These are phyloP conservation scores for Ooceraea biroi DNA, from an alignment of 1,140 invertebrate species.

Conservation along the genomic window DNA sequence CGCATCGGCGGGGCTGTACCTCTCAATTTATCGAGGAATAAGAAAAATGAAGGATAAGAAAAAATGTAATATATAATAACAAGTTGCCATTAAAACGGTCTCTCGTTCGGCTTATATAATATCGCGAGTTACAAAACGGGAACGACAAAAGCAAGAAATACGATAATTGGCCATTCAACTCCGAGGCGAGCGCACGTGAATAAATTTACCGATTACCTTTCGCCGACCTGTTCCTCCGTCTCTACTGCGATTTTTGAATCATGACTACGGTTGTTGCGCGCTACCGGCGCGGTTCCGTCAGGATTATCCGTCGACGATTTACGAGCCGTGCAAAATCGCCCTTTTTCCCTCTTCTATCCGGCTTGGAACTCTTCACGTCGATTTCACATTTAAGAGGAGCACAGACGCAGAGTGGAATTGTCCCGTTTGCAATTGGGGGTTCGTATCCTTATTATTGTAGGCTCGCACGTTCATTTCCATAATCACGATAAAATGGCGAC, in stretches of 20 bases:
- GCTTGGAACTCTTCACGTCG: constrained; percentile 54
- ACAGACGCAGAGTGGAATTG: constrained; percentile 29
- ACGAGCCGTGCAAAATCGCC: constrained; percentile 58
- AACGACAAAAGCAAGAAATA: constrained; percentile 11
- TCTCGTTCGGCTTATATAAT: constrained; percentile 26
- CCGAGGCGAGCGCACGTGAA: constrained; percentile 39
- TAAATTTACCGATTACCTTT: constrained; percentile 60
- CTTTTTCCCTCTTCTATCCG: constrained; percentile 34
- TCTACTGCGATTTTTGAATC: constrained; percentile 70
- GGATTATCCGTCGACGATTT: constrained; percentile 71
- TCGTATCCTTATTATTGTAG: constrained; percentile 45
- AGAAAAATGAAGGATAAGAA: constrained; percentile 31
- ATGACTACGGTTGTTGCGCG: constrained; percentile 62
- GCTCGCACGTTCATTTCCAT: constrained; percentile 26
- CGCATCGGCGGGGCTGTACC: neutral
- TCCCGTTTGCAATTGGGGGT: constrained; percentile 29
- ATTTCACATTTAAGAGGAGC: constrained; percentile 58
- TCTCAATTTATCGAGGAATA: constrained; percentile 30
- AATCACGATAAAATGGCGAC: constrained; percentile 36
- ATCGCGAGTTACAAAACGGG: constrained; percentile 5
- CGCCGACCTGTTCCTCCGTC: constrained; percentile 32
- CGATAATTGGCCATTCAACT: constrained; percentile 54
- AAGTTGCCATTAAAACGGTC: constrained; percentile 14
- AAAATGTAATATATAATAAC: neutral
- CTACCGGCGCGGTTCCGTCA: constrained; percentile 57